Conservation (phyloP, 2,888 invertebrate species). For the Dicyrtomina minuta region DNA sequence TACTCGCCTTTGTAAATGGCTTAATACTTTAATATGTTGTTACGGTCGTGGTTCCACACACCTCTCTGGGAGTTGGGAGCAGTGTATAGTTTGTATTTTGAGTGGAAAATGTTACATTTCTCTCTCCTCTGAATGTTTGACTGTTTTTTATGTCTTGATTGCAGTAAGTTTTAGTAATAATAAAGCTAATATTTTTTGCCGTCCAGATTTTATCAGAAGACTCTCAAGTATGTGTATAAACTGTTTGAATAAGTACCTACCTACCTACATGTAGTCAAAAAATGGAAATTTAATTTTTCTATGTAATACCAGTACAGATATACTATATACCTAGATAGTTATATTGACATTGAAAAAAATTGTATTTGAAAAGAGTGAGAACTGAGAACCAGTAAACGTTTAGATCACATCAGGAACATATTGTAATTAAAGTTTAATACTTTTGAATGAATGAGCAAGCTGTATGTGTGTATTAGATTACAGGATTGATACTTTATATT, state of each 20-base stretch:
- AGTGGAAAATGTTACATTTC: no score
- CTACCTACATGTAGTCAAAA: no score
- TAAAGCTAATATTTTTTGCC: background rate
- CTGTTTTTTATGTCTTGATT: background rate
- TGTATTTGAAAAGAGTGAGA: background rate
- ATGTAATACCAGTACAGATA: background rate
- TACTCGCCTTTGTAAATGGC: slow-evolving; percentile 9
- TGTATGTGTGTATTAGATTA: slow-evolving; percentile 15
- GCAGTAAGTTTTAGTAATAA: background rate
- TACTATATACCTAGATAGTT: no score
- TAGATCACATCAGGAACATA: background rate
- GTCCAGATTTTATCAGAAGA: background rate
- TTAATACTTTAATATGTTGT: slow-evolving; percentile 20
- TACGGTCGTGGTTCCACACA: background rate
- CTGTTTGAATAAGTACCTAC: background rate
- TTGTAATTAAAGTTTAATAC: slow-evolving; percentile 19
- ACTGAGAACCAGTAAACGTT: background rate
- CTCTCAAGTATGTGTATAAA: background rate
- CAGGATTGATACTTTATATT: background rate
- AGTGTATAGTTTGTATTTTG: background rate
- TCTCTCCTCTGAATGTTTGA: background rate
- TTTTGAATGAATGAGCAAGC: background rate
- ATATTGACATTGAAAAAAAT: no score
- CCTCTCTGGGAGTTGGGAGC: no score
- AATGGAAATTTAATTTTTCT: background rate